Evolutionary conservation across 1,140 invertebrate species (phyloP).

Genomic region (Bombus cullumanus): DNA sequence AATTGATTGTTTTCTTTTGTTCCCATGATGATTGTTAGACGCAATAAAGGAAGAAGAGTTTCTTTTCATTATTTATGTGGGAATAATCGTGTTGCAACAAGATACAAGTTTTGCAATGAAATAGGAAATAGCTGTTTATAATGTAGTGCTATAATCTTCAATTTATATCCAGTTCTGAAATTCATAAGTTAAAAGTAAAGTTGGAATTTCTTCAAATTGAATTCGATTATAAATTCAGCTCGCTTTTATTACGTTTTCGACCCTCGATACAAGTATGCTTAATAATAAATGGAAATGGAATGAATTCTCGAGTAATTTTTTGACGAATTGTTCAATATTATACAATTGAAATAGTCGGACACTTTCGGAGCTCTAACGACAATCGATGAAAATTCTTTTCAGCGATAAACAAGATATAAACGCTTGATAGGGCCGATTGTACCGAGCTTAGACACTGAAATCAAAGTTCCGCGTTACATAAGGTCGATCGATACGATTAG

Average conservation of each 20-base stretch:
- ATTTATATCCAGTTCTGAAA: too few relatives aligned
- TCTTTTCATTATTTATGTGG: background rate
- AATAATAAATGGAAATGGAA: too few relatives aligned
- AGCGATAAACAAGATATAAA: background rate
- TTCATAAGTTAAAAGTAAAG: background rate
- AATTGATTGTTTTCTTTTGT: background rate
- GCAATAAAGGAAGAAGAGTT: background rate
- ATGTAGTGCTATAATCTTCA: background rate
- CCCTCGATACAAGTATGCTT: too few relatives aligned
- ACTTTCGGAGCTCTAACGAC: background rate
- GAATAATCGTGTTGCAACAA: background rate
- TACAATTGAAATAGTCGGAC: background rate
- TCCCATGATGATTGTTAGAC: background rate
- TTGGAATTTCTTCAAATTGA: background rate
- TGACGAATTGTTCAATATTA: background rate
- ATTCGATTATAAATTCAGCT: background rate
- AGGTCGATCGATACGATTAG: conserved; percentile 48
- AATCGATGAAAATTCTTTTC: background rate
- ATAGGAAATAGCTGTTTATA: background rate
- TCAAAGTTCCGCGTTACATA: conserved; percentile 22
- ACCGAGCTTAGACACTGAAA: background rate
- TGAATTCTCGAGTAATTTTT: too few relatives aligned
- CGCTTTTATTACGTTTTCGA: background rate
- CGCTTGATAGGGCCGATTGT: background rate
- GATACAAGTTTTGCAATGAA: background rate